phyloP scores from a whole-genome alignment of 1,140 invertebrate genomes.

The Zaprionus kolodkinae region DNA sequence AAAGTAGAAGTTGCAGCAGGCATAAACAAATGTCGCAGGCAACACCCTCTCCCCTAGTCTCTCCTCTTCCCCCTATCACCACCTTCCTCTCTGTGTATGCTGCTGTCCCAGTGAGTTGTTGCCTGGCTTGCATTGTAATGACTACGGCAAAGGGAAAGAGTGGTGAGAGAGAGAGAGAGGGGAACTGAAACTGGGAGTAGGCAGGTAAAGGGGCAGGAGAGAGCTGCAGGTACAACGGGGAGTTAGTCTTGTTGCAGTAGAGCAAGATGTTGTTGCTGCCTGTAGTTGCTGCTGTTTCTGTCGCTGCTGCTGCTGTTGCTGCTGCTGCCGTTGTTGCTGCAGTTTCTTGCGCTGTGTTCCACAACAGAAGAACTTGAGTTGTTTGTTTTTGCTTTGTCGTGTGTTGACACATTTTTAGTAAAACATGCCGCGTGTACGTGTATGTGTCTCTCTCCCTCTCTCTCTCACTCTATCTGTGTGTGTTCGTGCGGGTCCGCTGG shows the following conservation, averaged over 20 bases:
- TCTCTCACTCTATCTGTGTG: not conserved
- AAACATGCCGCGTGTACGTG: constrained; percentile 25
- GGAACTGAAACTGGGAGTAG: not conserved
- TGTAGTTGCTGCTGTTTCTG: constrained; percentile 16
- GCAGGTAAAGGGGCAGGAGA: not conserved
- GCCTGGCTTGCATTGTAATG: constrained; percentile 34
- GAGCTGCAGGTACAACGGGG: constrained; percentile 5
- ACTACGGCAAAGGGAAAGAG: constrained; percentile 20
- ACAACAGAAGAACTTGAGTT: constrained; percentile 66
- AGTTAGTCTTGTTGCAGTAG: constrained; percentile 21
- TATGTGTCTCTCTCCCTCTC: not conserved
- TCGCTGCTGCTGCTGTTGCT: constrained; percentile 18
- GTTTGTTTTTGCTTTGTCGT: constrained; percentile 77
- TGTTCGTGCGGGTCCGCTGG: constrained; percentile 17
- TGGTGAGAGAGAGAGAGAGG: not conserved
- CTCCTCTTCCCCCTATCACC: not conserved
- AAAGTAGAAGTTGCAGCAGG: constrained; percentile 51
- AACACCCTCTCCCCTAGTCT: constrained; percentile 38
- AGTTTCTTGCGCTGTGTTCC: constrained; percentile 28
- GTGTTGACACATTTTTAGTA: constrained; percentile 76
- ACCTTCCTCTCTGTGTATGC: constrained; percentile 2
- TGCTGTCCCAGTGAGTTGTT: constrained; percentile 31
- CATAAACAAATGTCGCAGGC: constrained; percentile 69
- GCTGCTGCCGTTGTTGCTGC: not conserved
- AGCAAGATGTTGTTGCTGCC: constrained; percentile 24